Base-by-base conservation (phyloP, 2,113 vertebrate species). In the Corvus moneduloides region DNA sequence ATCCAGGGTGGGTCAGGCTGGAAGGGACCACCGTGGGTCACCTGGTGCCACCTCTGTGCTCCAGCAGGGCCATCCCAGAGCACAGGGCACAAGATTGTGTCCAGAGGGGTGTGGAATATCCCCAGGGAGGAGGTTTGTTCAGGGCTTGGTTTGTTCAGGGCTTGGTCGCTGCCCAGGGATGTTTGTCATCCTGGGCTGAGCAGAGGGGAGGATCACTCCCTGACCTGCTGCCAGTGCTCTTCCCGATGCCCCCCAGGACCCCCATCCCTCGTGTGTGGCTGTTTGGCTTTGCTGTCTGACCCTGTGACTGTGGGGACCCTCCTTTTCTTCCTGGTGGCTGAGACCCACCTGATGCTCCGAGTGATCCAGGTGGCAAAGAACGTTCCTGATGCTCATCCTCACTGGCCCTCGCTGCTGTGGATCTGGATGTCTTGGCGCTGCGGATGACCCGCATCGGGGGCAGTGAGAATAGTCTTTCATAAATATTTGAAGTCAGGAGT, bases 401-500 rank as follows among this genome's bases (percentile, higher is more conserved):
- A 9, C 18, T 16, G 10, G 13, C 58, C 46, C 67, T 64, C 6
- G 7, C 64, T 51, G 56, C 77, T 37, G 68, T 22, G 85, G 24
- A 6, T 52, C 30, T 32, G 64, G 48, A 11, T 43, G 77, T 9
- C 30, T 54, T 46, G 0, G 16, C 68, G 49, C 90, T 52, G 93
- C 0, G 0, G 27, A 3, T 92, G 94, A 93, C 82, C 90, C 24
- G 1, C 3, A 2, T 13, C 0, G 0, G 17, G 74, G 64, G n/a
- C 32, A 59, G 7, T 14, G 76, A 68, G 46, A 88, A 84, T 19
- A 80, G 35, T 32, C 41, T 62, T 62, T 4, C 39, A 37, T 89
- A 84, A 94, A 89, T 91, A 52, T 90, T 84, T 88, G 33, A 90
- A 51, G 37, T 71, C 41, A 30, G 79, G 68, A 72, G 52, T 85